phyloP scores from a whole-genome alignment of 2,888 invertebrate genomes.

The Physocephala rufipes region DNA sequence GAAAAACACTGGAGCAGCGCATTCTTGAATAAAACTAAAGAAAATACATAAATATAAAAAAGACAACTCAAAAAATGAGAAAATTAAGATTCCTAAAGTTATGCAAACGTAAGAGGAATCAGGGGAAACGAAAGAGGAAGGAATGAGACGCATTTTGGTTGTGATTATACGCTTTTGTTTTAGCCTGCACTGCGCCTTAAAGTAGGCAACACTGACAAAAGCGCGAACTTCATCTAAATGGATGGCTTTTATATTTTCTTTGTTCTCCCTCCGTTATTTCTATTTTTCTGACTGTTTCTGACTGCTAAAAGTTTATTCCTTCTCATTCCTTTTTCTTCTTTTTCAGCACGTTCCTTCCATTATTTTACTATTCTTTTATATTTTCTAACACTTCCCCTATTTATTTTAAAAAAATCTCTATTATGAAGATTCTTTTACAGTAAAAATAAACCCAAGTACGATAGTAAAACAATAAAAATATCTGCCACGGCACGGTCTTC shows the following conservation, averaged over 20 bases:
- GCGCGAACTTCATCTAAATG: constrained; percentile 2
- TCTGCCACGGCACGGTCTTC: no score
- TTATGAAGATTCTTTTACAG: no score
- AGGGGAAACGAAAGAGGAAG: no score
- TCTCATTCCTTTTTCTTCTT: background rate
- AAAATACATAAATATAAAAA: background rate
- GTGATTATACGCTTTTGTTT: constrained; percentile 10
- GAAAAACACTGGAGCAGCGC: background rate
- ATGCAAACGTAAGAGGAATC: background rate
- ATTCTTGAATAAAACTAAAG: background rate
- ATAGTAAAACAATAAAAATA: no score
- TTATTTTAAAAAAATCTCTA: no score
- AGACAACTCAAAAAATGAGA: background rate
- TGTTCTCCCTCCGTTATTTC: background rate
- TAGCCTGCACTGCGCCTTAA: background rate
- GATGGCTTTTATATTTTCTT: background rate
- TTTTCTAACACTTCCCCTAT: no score
- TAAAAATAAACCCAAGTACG: no score
- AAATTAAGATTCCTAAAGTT: background rate
- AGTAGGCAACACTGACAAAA: constrained; percentile 3
- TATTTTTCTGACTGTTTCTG: no score
- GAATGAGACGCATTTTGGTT: background rate
- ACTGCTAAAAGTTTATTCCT: background rate
- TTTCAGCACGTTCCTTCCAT: no score
- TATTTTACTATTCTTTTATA: no score